phyloP scores from a whole-genome alignment of 2,888 invertebrate genomes.

The Tipula vernalis region DNA sequence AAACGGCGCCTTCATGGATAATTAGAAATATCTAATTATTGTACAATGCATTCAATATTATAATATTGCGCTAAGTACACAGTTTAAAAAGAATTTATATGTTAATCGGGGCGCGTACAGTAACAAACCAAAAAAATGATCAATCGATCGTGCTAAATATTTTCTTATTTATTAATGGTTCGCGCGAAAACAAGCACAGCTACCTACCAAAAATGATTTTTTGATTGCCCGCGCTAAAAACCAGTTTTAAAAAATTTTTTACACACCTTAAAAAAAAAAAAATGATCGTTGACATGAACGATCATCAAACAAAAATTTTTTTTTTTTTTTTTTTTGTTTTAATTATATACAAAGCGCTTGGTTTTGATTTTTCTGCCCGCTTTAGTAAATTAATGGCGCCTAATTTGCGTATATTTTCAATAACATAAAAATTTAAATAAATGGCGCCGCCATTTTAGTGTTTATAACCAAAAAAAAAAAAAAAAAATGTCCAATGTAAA shows the following conservation, averaged over 20 bases:
- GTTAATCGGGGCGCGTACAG: neutral
- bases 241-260: neutral
- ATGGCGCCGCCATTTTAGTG: neutral
- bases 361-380: neutral
- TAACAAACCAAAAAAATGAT: neutral
- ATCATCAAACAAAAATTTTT: neutral
- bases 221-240: neutral
- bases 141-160: neutral
- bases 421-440: neutral
- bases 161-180: neutral
- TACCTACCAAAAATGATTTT: neutral
- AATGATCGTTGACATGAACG: neutral
- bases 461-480: neutral
- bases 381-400: neutral
- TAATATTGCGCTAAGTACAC: neutral
- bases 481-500: neutral
- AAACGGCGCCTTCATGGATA: neutral
- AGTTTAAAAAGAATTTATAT: neutral
- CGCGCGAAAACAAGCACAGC: neutral
- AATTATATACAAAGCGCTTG: neutral
- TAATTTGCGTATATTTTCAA: neutral
- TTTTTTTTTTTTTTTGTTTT: neutral
- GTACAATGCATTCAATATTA: neutral
- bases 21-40: neutral
- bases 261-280: neutral